Percentiles rank a stretch among this genome's conserved stretches.
Conservation (phyloP, 1,140 invertebrate genomes). For the Leptinotarsa lineolata region DNA sequence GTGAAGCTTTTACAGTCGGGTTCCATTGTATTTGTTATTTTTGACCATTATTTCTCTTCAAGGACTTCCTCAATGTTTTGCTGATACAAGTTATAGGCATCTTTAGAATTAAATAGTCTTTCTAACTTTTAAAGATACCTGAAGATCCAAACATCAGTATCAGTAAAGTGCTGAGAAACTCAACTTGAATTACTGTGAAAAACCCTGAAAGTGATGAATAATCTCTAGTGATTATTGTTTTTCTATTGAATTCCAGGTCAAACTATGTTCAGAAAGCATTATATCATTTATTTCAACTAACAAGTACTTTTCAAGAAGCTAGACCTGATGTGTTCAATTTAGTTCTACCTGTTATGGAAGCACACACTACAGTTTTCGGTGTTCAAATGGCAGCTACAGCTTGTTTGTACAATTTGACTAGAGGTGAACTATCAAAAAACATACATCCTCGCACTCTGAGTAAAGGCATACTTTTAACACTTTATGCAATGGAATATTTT, state of each 20-base stretch:
- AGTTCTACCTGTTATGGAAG: slow-evolving; percentile 71
- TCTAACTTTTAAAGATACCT: too few species aligned
- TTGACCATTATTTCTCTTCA: too few species aligned
- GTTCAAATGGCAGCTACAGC: slow-evolving; percentile 83
- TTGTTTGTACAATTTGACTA: slow-evolving; percentile 80
- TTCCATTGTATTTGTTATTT: neutral
- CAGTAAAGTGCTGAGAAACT: too few species aligned
- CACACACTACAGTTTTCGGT: slow-evolving; percentile 66
- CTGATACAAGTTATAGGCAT: too few species aligned
- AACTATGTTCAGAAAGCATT: slow-evolving; percentile 74
- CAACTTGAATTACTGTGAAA: too few species aligned
- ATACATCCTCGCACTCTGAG: slow-evolving; percentile 72
- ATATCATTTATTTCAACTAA: slow-evolving; percentile 73
- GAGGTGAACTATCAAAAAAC: slow-evolving; percentile 67
- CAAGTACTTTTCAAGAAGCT: slow-evolving; percentile 41
- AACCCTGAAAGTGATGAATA: too few species aligned
- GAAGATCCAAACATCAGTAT: too few species aligned
- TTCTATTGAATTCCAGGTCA: slow-evolving; percentile 38
- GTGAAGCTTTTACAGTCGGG: neutral
- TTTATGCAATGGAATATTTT: slow-evolving; percentile 73
- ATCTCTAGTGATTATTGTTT: too few species aligned
- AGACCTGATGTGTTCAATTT: slow-evolving; percentile 73
- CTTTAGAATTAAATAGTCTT: too few species aligned
- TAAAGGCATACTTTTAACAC: slow-evolving; percentile 70
- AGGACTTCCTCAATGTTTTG: too few species aligned